A percentile compares a stretch with the other conserved stretches of the same genome.
Conservation (phyloP, 2,113 vertebrate genomes). For the Cavia porcellus region DNA sequence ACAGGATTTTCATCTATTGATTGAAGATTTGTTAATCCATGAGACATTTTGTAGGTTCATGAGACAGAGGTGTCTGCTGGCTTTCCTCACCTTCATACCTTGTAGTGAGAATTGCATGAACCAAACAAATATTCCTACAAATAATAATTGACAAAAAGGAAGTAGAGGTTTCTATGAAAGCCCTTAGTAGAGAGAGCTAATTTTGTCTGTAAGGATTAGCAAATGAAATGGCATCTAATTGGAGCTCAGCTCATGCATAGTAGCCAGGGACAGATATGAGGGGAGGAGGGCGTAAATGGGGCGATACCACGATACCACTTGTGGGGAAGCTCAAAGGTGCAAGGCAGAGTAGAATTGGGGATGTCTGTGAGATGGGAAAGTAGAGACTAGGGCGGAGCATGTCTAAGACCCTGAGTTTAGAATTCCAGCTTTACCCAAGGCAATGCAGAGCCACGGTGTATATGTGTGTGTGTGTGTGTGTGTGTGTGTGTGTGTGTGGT, state of each 20-base stretch:
- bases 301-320: too few relatives aligned
- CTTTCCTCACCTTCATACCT: not conserved
- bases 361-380: not conserved
- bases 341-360: not conserved
- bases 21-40: not conserved
- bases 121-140: not conserved
- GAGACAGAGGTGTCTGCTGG: not conserved
- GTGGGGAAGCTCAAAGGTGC: not conserved
- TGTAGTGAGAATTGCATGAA: not conserved
- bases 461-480: too few relatives aligned
- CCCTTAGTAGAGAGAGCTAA: not conserved
- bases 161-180: not conserved
- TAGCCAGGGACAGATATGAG: not conserved
- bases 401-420: not conserved
- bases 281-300: not conserved
- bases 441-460: not conserved
- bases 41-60: not conserved
- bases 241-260: not conserved
- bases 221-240: slow-evolving; percentile 36
- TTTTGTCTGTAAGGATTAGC: not conserved
- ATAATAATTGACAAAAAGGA: not conserved
- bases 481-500: too few relatives aligned
- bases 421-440: not conserved
- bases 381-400: not conserved
- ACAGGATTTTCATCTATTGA: not conserved